Conservation (phyloP, 2,797 vertebrate species). For the Scleropages formosus region DNA sequence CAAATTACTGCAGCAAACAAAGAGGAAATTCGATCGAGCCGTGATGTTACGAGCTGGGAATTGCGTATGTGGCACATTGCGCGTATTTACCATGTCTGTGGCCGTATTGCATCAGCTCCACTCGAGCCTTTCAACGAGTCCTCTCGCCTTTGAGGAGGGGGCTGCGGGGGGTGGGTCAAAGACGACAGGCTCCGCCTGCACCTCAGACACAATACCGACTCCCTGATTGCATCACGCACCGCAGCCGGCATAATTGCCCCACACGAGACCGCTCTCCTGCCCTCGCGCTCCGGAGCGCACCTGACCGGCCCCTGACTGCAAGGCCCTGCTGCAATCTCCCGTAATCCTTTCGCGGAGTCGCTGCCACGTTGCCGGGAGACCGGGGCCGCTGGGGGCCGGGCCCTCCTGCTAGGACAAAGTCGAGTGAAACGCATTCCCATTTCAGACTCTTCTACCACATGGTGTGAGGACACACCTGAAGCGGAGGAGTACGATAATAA, state of each 20-base stretch:
- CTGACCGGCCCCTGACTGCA: constrained; percentile 18
- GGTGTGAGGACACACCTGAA: background rate
- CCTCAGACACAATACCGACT: constrained; percentile 62
- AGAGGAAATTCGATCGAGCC: background rate
- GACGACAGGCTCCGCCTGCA: background rate
- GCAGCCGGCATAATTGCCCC: constrained; percentile 63
- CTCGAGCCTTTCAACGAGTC: constrained; percentile 6
- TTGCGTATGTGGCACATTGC: background rate
- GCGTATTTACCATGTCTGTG: background rate
- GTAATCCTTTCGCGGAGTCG: constrained; percentile 68
- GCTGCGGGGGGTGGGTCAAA: background rate
- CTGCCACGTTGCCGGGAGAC: constrained; percentile 66
- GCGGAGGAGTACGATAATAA: background rate
- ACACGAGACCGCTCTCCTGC: constrained; percentile 59
- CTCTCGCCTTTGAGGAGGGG: background rate
- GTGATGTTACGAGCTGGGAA: background rate
- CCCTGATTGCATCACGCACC: constrained; percentile 64
- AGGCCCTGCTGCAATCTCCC: constrained; percentile 74
- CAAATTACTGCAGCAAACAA: background rate
- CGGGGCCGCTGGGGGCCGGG: constrained; percentile 55
- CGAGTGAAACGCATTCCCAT: constrained; percentile 12
- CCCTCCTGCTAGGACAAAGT: constrained; percentile 47
- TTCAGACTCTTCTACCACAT: background rate
- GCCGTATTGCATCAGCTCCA: constrained; percentile 18
- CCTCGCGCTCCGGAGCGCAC: constrained; percentile 33